A percentile compares a stretch with the other conserved stretches of the same genome.
Conservation (phyloP, 1,140 invertebrate species). For the Idris sp. region DNA sequence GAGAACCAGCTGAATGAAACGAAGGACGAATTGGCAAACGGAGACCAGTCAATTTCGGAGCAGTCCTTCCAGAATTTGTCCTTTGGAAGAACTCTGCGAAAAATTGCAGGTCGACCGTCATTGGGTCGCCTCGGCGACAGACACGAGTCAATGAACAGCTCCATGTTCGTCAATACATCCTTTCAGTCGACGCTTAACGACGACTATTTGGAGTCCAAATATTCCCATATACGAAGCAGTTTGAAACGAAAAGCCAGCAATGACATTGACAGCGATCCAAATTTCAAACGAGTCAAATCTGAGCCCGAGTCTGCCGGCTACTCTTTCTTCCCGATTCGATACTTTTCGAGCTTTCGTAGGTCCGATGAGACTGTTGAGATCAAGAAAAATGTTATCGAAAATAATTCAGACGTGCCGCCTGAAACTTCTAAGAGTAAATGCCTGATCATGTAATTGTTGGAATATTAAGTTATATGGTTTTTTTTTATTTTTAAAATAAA, state of each 20-base stretch:
- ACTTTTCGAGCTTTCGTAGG: slow-evolving; percentile 34
- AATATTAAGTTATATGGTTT: slow-evolving; percentile 13
- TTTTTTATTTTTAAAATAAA: no score
- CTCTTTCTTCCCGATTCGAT: slow-evolving; percentile 9
- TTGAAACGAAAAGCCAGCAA: slow-evolving; percentile 20
- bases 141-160: slow-evolving; percentile 47
- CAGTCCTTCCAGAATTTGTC: slow-evolving; percentile 45
- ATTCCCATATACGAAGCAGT: slow-evolving; percentile 5
- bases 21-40: slow-evolving; percentile 27
- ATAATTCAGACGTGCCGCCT: not conserved
- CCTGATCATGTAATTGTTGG: slow-evolving; percentile 34
- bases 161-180: slow-evolving; percentile 52
- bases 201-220: slow-evolving; percentile 15
- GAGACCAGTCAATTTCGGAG: slow-evolving; percentile 8
- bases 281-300: no score
- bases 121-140: slow-evolving; percentile 13
- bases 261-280: no score
- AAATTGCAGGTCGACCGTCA: slow-evolving; percentile 38
- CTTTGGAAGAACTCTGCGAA: slow-evolving; percentile 41
- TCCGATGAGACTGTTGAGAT: slow-evolving; percentile 5
- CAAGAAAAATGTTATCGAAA: not conserved
- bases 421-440: slow-evolving; percentile 25
- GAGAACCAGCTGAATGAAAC: slow-evolving; percentile 13
- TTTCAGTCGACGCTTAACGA: slow-evolving; percentile 15
- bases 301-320: slow-evolving; percentile 10